These are phyloP conservation scores for Prenolepis imparis DNA, from an alignment of 2,888 invertebrate species.

Conservation along the genomic window DNA sequence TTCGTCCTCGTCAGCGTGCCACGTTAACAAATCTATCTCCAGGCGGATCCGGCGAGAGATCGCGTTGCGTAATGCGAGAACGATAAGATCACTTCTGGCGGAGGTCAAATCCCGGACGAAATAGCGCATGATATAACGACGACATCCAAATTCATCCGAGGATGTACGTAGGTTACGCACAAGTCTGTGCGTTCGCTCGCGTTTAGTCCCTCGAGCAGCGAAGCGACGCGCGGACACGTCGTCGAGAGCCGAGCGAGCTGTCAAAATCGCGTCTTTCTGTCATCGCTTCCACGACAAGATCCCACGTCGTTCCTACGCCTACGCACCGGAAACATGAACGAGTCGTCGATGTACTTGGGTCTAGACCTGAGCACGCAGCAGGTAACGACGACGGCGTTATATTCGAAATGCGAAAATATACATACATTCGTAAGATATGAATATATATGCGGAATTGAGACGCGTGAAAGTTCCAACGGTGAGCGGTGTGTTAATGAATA, in stretches of 20 bases:
- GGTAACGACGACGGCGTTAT: slow-evolving; percentile 87
- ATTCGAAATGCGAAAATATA: background rate
- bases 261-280: background rate
- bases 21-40: slow-evolving; percentile 14
- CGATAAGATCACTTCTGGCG: slow-evolving; percentile 66
- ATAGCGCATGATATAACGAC: slow-evolving; percentile 61
- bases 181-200: slow-evolving; percentile 51
- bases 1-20: slow-evolving; percentile 25
- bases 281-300: background rate
- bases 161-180: slow-evolving; percentile 55
- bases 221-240: slow-evolving; percentile 54
- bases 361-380: slow-evolving; percentile 96
- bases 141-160: slow-evolving; percentile 49
- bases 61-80: slow-evolving; percentile 58
- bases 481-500: background rate
- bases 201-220: slow-evolving; percentile 58
- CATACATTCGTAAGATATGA: background rate
- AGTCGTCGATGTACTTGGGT: slow-evolving; percentile 89
- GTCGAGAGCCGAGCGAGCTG: slow-evolving; percentile 1
- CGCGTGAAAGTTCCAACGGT: background rate
- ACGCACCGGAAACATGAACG: slow-evolving; percentile 74
- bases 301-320: background rate
- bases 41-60: slow-evolving; percentile 13
- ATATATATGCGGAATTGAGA: background rate
- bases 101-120: slow-evolving; percentile 50